phyloP scores from a whole-genome alignment of 2,888 invertebrate genomes.

The Chymomyza amoena region DNA sequence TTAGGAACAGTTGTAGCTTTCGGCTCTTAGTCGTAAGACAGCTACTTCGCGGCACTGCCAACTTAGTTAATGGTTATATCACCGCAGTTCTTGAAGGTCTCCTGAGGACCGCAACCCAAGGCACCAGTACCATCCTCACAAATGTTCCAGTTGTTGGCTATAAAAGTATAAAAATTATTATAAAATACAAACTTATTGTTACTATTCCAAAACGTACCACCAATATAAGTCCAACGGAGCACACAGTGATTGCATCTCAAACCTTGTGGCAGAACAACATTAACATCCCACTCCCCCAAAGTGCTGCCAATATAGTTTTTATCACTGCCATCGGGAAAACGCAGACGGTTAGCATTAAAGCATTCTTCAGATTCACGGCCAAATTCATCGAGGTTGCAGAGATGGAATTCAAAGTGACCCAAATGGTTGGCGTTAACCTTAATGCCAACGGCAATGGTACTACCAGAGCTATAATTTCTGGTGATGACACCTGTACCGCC shows the following conservation, averaged over 20 bases:
- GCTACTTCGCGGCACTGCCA: constrained; percentile 15
- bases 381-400: constrained; percentile 79
- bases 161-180: background rate
- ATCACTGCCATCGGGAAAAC: constrained; percentile 70
- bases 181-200: background rate
- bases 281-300: constrained; percentile 66
- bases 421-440: constrained; percentile 79
- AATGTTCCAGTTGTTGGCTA: constrained; percentile 80
- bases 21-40: background rate
- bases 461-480: constrained; percentile 67
- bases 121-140: constrained; percentile 76
- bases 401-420: constrained; percentile 80
- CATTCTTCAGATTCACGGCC: constrained; percentile 80
- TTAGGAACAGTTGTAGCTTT: background rate
- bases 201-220: constrained; percentile 65
- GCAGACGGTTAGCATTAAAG: constrained; percentile 78
- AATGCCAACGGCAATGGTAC: constrained; percentile 67
- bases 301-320: constrained; percentile 52
- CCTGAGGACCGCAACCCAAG: constrained; percentile 80
- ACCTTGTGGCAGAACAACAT: constrained; percentile 76
- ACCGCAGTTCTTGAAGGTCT: constrained; percentile 80
- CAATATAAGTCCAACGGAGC: constrained; percentile 81
- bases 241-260: constrained; percentile 80
- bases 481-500: constrained; percentile 79
- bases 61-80: constrained; percentile 76